Evolutionary conservation across 2,888 invertebrate genomes (phyloP).

Genomic region (Noctua fimbriata): DNA sequence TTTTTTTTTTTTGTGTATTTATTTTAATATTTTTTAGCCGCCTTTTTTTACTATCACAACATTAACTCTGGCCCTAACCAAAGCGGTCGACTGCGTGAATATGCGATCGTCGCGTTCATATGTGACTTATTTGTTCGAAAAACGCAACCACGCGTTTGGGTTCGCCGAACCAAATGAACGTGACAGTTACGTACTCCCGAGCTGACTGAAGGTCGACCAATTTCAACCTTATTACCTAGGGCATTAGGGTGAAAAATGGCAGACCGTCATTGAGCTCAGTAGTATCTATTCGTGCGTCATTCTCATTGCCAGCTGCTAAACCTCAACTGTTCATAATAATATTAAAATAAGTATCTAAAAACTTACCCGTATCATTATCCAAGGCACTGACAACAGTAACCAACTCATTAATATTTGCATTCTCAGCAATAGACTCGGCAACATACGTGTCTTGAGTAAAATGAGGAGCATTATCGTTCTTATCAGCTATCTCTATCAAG

Average conservation of each 20-base stretch:
- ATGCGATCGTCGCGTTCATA: background rate
- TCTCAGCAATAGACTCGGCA: conserved; percentile 94
- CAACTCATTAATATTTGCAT: conserved; percentile 95
- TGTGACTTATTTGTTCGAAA: background rate
- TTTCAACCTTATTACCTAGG: background rate
- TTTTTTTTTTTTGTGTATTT: background rate
- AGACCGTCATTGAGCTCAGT: background rate
- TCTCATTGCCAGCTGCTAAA: background rate
- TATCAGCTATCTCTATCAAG: conserved; percentile 97
- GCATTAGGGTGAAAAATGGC: background rate
- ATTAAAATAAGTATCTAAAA: background rate
- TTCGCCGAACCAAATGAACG: background rate
- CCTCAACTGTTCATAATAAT: background rate
- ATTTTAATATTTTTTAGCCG: background rate
- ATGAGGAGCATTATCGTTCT: conserved; percentile 98
- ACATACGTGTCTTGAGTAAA: conserved; percentile 95
- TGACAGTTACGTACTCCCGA: too few species aligned
- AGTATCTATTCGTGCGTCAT: background rate
- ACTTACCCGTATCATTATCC: conserved; percentile 95
- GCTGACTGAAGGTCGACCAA: background rate
- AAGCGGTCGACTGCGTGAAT: background rate
- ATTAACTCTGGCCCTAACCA: background rate
- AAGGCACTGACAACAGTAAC: conserved; percentile 97
- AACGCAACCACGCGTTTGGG: background rate
- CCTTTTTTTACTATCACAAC: background rate